phyloP scores from a whole-genome alignment of 1,140 invertebrate genomes.

The Aphidius gifuensis region DNA sequence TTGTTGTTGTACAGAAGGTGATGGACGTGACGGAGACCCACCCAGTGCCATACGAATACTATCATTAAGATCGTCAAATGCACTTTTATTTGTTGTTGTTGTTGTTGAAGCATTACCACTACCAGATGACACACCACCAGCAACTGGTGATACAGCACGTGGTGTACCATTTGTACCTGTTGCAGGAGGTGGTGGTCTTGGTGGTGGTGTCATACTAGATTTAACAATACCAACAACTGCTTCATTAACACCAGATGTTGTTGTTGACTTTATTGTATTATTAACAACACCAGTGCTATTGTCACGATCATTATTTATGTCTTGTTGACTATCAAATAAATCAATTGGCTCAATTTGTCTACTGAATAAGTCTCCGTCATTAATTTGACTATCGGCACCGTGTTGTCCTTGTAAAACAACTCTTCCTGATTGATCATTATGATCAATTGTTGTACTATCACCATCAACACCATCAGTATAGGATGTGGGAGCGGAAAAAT shows the following conservation, averaged over 20 bases:
- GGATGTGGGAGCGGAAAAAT: conserved; percentile 47
- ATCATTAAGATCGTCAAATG: conserved; percentile 70
- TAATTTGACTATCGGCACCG: conserved; percentile 19
- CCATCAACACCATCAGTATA: conserved; percentile 24
- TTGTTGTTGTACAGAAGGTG: conserved; percentile 43
- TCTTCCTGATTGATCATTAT: conserved; percentile 17
- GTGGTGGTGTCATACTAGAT: conserved; percentile 53
- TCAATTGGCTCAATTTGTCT: conserved; percentile 44
- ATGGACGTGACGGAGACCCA: conserved; percentile 58
- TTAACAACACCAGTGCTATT: conserved; percentile 37
- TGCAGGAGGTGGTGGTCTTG: conserved; percentile 55
- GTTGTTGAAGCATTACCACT: conserved; percentile 29
- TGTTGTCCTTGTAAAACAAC: too few species aligned
- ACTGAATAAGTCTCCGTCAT: conserved; percentile 49
- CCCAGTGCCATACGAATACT: conserved; percentile 67
- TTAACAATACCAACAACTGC: conserved; percentile 39
- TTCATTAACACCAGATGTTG: conserved; percentile 30
- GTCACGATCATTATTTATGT: conserved; percentile 41
- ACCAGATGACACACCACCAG: conserved; percentile 39
- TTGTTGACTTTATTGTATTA: conserved; percentile 11
- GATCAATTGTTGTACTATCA: conserved; percentile 24
- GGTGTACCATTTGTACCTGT: conserved; percentile 52
- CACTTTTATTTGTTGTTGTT: conserved; percentile 56
- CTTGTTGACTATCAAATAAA: conserved; percentile 50
- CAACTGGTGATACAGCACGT: conserved; percentile 49